Percentiles rank a stretch among this genome's conserved stretches.
These are phyloP conservation scores for Bembecia ichneumoniformis DNA, from an alignment of 2,888 invertebrate genomes.

Conservation along the genomic window DNA sequence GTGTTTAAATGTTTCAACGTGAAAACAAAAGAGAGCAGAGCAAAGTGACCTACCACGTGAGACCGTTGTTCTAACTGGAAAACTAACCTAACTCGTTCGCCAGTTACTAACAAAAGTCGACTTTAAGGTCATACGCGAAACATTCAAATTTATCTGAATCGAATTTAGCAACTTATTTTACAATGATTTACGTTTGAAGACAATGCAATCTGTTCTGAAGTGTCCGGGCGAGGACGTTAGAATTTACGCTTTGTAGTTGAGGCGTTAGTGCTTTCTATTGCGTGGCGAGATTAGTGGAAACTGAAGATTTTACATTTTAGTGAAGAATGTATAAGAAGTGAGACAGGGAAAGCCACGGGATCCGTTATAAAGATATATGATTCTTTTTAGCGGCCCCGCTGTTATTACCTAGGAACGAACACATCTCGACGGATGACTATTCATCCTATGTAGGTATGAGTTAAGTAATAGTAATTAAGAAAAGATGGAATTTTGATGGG, in stretches of 20 bases:
- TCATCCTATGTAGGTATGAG: too few species aligned
- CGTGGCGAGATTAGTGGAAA: conserved; percentile 16
- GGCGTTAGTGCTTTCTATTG: conserved; percentile 22
- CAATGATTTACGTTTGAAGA: conserved; percentile 60
- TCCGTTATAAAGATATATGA: conserved; percentile 71
- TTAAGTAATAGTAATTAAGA: too few species aligned
- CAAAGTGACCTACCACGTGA: conserved; percentile 55
- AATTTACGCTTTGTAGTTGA: conserved; percentile 16
- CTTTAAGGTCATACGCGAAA: conserved; percentile 17
- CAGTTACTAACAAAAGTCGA: conserved; percentile 14
- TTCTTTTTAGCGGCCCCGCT: conserved; percentile 62
- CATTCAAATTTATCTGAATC: conserved; percentile 22
- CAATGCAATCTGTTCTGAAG: conserved; percentile 64
- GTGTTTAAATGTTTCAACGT: not conserved
- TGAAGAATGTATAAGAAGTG: conserved; percentile 66
- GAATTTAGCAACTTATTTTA: conserved; percentile 37
- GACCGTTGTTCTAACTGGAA: conserved; percentile 13
- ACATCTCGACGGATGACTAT: too few species aligned
- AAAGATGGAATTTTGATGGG: too few species aligned
- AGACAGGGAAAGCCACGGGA: conserved; percentile 61
- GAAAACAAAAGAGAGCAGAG: not conserved
- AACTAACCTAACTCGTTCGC: conserved; percentile 16
- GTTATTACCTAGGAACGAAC: conserved; percentile 55
- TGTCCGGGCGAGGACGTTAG: conserved; percentile 6
- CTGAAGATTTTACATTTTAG: conserved; percentile 62